Evolutionary conservation across 2,888 invertebrate species (phyloP).

Genomic region (Plemyria rubiginata): DNA sequence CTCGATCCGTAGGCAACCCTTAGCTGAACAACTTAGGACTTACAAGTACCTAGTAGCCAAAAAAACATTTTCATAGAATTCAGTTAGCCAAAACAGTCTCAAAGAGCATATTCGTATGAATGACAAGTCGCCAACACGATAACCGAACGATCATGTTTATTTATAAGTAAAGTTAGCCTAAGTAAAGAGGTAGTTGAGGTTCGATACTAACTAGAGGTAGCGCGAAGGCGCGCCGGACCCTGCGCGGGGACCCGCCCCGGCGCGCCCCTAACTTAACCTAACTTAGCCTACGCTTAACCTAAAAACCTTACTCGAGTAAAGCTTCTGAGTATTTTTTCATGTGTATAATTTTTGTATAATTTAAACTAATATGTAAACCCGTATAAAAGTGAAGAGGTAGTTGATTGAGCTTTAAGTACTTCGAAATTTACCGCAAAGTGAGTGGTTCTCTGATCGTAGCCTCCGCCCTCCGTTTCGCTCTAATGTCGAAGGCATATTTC

Average conservation of each 20-base stretch:
- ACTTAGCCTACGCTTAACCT: constrained; percentile 66
- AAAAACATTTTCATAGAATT: constrained; percentile 82
- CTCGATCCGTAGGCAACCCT: constrained; percentile 59
- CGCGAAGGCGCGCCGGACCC: constrained; percentile 73
- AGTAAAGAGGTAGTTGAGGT: constrained; percentile 84
- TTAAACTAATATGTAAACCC: constrained; percentile 85
- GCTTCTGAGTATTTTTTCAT: constrained; percentile 84
- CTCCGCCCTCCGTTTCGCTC: constrained; percentile 44
- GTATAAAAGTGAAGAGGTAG: constrained; percentile 85
- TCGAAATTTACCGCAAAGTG: constrained; percentile 77
- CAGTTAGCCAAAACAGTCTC: constrained; percentile 79
- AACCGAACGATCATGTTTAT: constrained; percentile 69
- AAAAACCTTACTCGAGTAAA: constrained; percentile 83
- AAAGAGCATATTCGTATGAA: constrained; percentile 67
- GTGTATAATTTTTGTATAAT: constrained; percentile 82
- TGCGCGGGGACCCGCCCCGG: constrained; percentile 76
- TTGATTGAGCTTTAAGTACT: constrained; percentile 83
- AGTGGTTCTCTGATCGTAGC: constrained; percentile 64
- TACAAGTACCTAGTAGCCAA: constrained; percentile 44
- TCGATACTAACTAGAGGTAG: constrained; percentile 73
- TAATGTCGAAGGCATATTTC: constrained; percentile 47
- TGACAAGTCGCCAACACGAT: constrained; percentile 76
- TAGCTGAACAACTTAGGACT: constrained; percentile 70
- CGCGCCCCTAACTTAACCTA: constrained; percentile 56
- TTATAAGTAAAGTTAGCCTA: constrained; percentile 65